Evolutionary conservation across 2,113 vertebrate genomes (phyloP), one percentile per base, ranked within the genome.

Genomic region (Cryptotis parvus): DNA sequence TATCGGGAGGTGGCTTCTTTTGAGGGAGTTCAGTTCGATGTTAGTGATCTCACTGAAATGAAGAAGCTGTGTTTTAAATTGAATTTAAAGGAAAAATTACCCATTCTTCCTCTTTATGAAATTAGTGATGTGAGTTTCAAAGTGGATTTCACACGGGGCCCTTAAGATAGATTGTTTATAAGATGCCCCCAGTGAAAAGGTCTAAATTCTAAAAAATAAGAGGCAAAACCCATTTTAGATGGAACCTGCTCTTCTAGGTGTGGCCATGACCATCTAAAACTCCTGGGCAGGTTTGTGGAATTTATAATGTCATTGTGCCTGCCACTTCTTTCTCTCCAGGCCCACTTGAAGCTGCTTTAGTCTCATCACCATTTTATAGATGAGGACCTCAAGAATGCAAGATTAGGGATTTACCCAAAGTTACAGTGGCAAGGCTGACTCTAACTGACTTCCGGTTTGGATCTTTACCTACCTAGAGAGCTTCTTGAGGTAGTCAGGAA

Each of bases 301-400:
- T 11, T 29, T 72, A 76, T 52, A 39, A 4, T 1, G 18, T 66
- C 35, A 33, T 77, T 43, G 43, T 27, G 1, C 10, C 2, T 26
- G 35, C 29, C 4, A 12, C 29, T 84, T 79, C 18, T 66, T 81
- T 5, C 33, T 72, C 77, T 87, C 89, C 26, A 29, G 68, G 18
- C 3, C 10, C 52, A 63, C 18, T 15, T 0, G 10, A 24, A n/a
- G 27, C 72, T 49, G n/a, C 20, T 4, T 73, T 75, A 49, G 24
- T 77, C 80, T 55, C 55, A 5, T 81, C 22, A 82, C 74, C 31
- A 82, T 65, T 84, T 89, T 75, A 58, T 27, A 87, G 41, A 82
- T 52, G 9, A 91, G 87, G 35, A 84, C 65, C 24, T 49, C 6
- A 7, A 84, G 81, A 15, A 29, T 73, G 52, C n/a, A 66, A 73